Percentiles rank a stretch among this genome's conserved stretches.
Conservation (phyloP, 92 coral and sea anemone genomes). For the Parazoanthus swiftii region DNA sequence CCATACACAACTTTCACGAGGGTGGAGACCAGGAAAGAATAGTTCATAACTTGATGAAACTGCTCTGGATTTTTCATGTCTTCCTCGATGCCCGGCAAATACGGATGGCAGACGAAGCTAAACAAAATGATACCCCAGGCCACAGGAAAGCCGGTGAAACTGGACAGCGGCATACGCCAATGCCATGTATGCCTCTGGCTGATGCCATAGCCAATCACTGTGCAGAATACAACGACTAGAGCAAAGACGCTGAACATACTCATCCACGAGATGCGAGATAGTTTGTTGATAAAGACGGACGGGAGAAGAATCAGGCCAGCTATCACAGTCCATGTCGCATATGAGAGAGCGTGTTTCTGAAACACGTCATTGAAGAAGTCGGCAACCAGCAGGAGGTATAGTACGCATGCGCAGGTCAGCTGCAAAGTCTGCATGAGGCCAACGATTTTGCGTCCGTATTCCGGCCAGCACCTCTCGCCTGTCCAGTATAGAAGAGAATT, state of each 20-base stretch:
- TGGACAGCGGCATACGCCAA: conserved; percentile 84
- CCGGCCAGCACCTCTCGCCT: conserved; percentile 96
- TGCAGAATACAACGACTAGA: conserved; percentile 75
- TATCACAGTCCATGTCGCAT: conserved; percentile 78
- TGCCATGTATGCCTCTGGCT: conserved; percentile 86
- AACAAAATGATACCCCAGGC: conserved; percentile 97
- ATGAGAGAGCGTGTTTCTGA: conserved; percentile 71
- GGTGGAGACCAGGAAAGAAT: conserved; percentile 78
- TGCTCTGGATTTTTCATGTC: conserved; percentile 85
- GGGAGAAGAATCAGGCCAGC: conserved; percentile 92
- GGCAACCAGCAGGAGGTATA: conserved; percentile 91
- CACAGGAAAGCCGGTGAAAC: conserved; percentile 87
- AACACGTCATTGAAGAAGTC: conserved; percentile 97
- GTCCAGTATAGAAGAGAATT: not conserved
- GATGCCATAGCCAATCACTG: conserved; percentile 89
- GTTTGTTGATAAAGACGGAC: conserved; percentile 84
- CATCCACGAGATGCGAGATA: conserved; percentile 92
- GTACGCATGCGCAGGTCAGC: conserved; percentile 96
- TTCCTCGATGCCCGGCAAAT: conserved; percentile 89
- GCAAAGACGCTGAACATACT: conserved; percentile 99
- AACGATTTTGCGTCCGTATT: conserved; percentile 74
- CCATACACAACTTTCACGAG: conserved; percentile 79
- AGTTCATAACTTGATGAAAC: conserved; percentile 91
- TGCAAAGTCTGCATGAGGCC: conserved; percentile 91
- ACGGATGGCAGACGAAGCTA: conserved; percentile 97